Conservation (phyloP, 2,797 vertebrate species). For the Heliangelus exortis region DNA sequence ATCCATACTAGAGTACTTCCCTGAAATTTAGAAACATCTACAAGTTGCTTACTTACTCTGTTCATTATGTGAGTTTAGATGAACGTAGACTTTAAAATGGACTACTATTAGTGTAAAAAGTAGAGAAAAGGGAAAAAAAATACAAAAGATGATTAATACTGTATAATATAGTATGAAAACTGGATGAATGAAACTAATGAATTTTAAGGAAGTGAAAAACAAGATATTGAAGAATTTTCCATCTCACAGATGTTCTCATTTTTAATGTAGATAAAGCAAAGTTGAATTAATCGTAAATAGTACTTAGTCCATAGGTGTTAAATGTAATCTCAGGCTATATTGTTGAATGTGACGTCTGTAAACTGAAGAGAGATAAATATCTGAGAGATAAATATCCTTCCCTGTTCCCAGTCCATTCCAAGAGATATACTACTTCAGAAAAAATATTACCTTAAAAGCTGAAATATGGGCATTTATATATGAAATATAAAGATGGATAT, state of each 20-base stretch:
- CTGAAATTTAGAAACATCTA: background rate
- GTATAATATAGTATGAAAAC: background rate
- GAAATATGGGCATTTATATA: background rate
- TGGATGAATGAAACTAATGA: background rate
- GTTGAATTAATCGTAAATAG: background rate
- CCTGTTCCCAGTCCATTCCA: background rate
- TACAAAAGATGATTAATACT: background rate
- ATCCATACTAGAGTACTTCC: accelerated
- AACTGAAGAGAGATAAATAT: background rate
- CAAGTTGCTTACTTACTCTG: background rate
- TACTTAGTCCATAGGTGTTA: background rate
- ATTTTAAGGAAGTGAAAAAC: background rate
- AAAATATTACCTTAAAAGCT: background rate
- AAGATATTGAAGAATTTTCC: background rate
- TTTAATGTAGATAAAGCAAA: background rate
- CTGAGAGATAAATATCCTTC: background rate
- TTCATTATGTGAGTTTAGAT: background rate
- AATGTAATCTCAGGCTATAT: background rate
- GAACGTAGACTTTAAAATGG: background rate
- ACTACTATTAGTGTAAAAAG: background rate
- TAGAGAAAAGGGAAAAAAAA: background rate
- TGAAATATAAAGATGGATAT: background rate
- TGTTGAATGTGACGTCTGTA: background rate
- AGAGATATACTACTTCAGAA: background rate
- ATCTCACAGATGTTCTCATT: background rate